Conservation (phyloP, 2,888 invertebrate genomes). For the Tenthredo amoena region DNA sequence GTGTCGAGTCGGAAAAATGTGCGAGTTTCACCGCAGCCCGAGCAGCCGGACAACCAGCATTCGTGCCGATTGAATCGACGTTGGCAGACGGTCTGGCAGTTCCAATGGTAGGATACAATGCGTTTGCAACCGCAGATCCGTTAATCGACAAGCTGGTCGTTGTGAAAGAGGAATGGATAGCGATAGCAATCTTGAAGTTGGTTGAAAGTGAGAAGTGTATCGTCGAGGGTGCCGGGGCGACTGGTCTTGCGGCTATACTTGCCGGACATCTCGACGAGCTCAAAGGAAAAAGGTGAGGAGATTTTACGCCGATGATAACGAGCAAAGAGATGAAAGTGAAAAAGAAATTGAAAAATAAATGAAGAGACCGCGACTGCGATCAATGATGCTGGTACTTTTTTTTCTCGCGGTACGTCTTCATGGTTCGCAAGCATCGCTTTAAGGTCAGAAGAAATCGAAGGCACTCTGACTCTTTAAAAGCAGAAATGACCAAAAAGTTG, state of each 20-base stretch:
- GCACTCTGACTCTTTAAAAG: neutral
- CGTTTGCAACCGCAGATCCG: constrained; percentile 86
- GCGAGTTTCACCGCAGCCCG: constrained; percentile 91
- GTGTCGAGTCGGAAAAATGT: constrained; percentile 95
- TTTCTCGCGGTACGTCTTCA: neutral
- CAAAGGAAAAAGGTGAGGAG: constrained; percentile 86
- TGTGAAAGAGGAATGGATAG: constrained; percentile 91
- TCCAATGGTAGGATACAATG: constrained; percentile 92
- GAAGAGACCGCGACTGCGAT: neutral
- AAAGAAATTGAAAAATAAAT: neutral
- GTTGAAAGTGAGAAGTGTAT: constrained; percentile 93
- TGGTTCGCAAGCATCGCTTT: neutral
- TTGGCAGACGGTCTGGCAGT: constrained; percentile 95
- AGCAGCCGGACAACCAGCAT: constrained; percentile 84
- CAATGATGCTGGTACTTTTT: neutral
- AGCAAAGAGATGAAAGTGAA: neutral
- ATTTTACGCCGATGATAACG: constrained; percentile 19
- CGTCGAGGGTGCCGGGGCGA: constrained; percentile 95
- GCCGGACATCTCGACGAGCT: constrained; percentile 90
- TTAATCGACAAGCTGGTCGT: constrained; percentile 90
- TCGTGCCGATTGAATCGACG: constrained; percentile 85
- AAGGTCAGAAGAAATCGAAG: neutral
- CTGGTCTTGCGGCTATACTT: constrained; percentile 91
- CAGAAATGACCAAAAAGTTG: neutral
- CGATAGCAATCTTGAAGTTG: constrained; percentile 88